Base-by-base conservation (phyloP, 2,113 vertebrate genomes). In the Bufo bufo region DNA sequence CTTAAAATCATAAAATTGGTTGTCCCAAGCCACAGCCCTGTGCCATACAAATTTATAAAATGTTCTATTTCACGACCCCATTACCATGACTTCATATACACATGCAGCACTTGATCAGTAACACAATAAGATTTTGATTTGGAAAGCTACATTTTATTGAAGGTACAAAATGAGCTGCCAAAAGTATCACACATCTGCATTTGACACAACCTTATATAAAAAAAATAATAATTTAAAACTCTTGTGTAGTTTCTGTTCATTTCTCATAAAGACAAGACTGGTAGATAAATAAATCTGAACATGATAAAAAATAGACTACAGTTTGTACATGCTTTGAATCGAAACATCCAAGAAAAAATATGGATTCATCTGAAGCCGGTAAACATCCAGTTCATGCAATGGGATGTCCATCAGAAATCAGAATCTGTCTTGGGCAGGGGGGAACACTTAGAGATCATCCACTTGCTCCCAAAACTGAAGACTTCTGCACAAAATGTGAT, bases 91-190 rank as follows among this genome's bases (percentile, higher is more conserved):
- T 45, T 47, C 8, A 45, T 14, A 33, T 45, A 45, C 11, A 75
- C 4, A 49, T 49, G 16, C 10, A 50, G 11, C 2, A 19, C 13
- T 20, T 49, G 9, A 50, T 4, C 33, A 81, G 6, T 19, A 14
- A 14, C 50, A 82, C 43, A 74, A 23, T 20, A 61, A 75, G 43
- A 75, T 69, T 83, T 19, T 14, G 75, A 56, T 63, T 17, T 80
- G 12, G 86, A 77, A 43, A 82, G 86, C 78, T 65, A 6, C 56
- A 49, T 86, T 89, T 90, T 78, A 85, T 87, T 86, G 45, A 88
- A 91, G 89, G 45, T 45, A 87, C 14, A 85, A 90, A 91, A 90
- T 45, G 75, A 91, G 58, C 82, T 80, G 69, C 86, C 75, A 90
- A 75, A 88, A 89, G 75, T 89, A 92, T 90, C 43, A 87, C 49